Evolutionary conservation across 2,888 invertebrate species (phyloP).

Genomic region (Pristionchus mayeri): DNA sequence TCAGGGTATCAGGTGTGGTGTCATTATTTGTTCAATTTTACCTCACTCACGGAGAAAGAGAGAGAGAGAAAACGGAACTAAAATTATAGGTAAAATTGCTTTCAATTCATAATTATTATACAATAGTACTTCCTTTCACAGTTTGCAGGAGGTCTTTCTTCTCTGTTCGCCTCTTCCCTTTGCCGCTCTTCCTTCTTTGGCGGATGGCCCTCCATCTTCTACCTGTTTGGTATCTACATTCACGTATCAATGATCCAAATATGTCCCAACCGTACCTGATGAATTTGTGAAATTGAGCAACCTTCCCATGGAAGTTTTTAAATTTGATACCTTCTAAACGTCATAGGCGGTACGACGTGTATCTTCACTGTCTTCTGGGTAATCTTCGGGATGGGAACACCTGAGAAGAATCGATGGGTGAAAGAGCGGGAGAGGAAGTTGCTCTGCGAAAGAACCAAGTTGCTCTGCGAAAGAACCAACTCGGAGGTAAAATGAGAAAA

Average conservation of each 20-base stretch:
- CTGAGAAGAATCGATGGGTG: not conserved
- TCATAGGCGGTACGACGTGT: not conserved
- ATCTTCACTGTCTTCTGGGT: not conserved
- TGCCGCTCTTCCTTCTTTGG: not conserved
- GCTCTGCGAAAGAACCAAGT: not conserved
- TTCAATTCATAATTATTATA: too few species aligned
- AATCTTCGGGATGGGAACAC: not conserved
- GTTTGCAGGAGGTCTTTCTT: not conserved
- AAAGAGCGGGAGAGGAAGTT: not conserved
- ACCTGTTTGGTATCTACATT: not conserved
- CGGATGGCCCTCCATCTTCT: slow-evolving; percentile 12
- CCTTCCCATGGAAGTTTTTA: too few species aligned
- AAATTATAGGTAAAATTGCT: too few species aligned
- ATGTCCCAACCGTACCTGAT: too few species aligned
- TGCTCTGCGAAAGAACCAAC: too few species aligned
- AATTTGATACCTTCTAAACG: not conserved
- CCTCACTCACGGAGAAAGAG: too few species aligned
- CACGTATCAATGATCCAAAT: too few species aligned
- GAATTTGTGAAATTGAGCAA: too few species aligned
- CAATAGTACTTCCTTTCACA: too few species aligned
- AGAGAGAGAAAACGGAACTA: too few species aligned
- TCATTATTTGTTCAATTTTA: too few species aligned
- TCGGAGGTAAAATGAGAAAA: not conserved
- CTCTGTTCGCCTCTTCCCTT: not conserved
- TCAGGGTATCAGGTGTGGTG: slow-evolving; percentile 68